Conservation (phyloP, 2,113 vertebrate genomes). For the Dasyurus viverrinus region DNA sequence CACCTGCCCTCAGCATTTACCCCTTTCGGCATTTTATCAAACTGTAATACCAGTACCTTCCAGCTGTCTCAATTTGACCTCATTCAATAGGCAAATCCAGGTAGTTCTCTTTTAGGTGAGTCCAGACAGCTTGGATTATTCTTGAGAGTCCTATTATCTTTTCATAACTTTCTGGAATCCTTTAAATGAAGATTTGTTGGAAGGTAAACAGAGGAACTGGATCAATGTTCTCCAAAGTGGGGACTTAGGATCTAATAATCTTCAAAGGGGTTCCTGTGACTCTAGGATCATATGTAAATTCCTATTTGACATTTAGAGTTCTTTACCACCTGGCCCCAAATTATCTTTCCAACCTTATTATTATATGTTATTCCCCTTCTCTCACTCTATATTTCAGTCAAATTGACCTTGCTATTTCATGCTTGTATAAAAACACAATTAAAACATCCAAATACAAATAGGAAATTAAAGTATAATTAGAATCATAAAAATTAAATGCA, state of each 20-base stretch:
- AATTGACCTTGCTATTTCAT: not conserved
- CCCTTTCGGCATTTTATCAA: not conserved
- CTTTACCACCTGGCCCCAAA: not conserved
- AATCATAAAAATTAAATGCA: not conserved
- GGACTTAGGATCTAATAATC: not conserved
- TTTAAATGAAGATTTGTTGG: not conserved
- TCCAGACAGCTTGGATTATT: not conserved
- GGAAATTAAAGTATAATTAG: not conserved
- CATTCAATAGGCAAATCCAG: not conserved
- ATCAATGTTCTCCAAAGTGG: not conserved
- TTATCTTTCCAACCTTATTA: not conserved
- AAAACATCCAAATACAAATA: not conserved
- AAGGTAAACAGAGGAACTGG: not conserved
- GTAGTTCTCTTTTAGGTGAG: not conserved
- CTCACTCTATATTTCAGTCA: not conserved
- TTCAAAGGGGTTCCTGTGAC: not conserved
- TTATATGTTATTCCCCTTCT: not conserved
- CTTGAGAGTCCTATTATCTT: not conserved
- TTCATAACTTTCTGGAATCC: not conserved
- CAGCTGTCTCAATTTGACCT: not conserved
- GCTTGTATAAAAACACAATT: not conserved
- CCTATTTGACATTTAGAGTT: not conserved
- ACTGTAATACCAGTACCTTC: not conserved
- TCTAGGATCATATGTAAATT: not conserved
- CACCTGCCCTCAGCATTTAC: not conserved